These are phyloP conservation scores for Agonopterix arenella DNA, from an alignment of 2,888 invertebrate species.

Conservation along the genomic window DNA sequence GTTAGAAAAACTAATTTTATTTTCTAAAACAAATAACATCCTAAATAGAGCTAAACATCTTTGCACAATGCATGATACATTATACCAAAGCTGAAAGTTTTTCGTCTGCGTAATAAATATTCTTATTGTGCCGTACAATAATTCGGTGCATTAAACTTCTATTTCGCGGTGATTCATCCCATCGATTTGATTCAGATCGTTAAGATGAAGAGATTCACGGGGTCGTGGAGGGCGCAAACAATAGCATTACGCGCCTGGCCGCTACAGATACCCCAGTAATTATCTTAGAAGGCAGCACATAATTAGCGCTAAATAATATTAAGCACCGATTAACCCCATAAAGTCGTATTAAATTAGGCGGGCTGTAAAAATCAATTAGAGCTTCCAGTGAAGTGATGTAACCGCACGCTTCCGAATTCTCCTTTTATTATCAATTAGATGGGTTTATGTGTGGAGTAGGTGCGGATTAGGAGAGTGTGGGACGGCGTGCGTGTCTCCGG, in stretches of 20 bases:
- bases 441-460: conserved; percentile 72
- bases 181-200: conserved; percentile 10
- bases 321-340: conserved; percentile 55
- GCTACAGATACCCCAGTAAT: conserved; percentile 29
- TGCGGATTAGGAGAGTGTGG: conserved; percentile 63
- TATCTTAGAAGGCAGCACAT: conserved; percentile 45
- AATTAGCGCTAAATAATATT: conserved; percentile 63
- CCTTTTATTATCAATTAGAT: conserved; percentile 76
- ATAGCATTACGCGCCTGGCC: conserved; percentile 26
- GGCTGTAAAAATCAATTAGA: conserved; percentile 71
- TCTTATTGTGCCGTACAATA: not conserved
- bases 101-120: no score
- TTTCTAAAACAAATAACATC: not conserved
- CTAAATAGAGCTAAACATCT: not conserved
- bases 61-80: no score
- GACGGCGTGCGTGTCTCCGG: conserved; percentile 63
- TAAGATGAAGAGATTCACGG: conserved; percentile 5
- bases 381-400: conserved; percentile 52
- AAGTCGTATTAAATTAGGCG: conserved; percentile 58
- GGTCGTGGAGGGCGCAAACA: conserved; percentile 18
- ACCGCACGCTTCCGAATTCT: conserved; percentile 67
- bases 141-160: not conserved
- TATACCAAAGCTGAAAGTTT: no score
- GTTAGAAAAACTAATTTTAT: not conserved
- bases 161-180: conserved; percentile 1